phyloP scores from a whole-genome alignment of 2,888 invertebrate genomes.

The Lottia gigantea region DNA sequence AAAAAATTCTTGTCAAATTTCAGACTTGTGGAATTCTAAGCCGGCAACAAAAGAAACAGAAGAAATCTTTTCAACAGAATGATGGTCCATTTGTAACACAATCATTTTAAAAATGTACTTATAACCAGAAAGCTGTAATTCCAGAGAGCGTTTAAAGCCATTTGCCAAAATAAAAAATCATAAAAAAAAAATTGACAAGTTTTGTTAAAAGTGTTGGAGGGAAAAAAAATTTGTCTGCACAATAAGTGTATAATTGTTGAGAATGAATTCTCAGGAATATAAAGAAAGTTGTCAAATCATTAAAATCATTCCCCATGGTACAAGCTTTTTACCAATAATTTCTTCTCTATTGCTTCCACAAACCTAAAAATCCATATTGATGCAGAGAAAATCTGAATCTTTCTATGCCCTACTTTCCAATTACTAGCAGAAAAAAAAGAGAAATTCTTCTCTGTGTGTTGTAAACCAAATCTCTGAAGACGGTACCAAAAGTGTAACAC shows the following conservation, averaged over 20 bases:
- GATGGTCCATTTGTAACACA: not conserved
- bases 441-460: not conserved
- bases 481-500: slow-evolving; percentile 4
- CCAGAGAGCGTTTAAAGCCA: not conserved
- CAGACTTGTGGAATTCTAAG: not conserved
- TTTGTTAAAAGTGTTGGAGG: too few relatives aligned
- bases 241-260: not conserved
- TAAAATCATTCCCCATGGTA: not conserved
- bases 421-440: not conserved
- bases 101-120: not conserved
- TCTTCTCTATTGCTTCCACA: slow-evolving; percentile 5
- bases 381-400: not conserved
- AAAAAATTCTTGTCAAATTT: not conserved
- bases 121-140: not conserved
- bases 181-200: too few relatives aligned
- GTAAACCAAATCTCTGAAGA: not conserved
- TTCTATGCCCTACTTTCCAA: not conserved
- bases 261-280: not conserved
- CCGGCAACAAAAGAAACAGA: not conserved
- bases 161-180: not conserved
- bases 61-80: not conserved
- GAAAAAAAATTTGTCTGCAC: not conserved
- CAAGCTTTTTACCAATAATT: not conserved
- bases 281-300: slow-evolving; percentile 9
- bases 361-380: not conserved